Evolutionary conservation across 2,797 vertebrate genomes (phyloP).

Genomic region (Catharus ustulatus): DNA sequence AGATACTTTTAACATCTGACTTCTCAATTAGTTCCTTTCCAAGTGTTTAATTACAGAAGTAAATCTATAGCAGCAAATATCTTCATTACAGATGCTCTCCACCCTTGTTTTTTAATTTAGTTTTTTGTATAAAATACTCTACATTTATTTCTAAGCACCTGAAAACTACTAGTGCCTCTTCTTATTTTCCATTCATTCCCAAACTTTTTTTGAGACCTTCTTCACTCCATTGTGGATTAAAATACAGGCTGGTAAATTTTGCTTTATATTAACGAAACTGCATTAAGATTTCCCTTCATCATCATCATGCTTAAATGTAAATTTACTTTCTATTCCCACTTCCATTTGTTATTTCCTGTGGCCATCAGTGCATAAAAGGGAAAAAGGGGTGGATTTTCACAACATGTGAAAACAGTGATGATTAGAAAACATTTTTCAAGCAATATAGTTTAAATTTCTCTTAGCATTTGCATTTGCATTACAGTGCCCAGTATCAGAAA

Average conservation of each 20-base stretch:
- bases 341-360: background rate
- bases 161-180: background rate
- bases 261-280: background rate
- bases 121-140: background rate
- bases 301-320: background rate
- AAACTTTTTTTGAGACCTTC: background rate
- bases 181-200: background rate
- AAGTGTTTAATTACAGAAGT: background rate
- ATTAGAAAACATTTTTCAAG: background rate
- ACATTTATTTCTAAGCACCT: background rate
- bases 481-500: background rate
- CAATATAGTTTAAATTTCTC: background rate
- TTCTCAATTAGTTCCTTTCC: background rate
- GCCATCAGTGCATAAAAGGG: background rate
- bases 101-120: background rate
- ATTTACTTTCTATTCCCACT: background rate
- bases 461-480: background rate
- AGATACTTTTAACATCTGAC: background rate
- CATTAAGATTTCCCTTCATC: background rate
- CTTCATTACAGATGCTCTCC: background rate
- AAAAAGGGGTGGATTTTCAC: background rate
- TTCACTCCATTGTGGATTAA: background rate
- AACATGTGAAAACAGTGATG: background rate
- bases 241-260: background rate
- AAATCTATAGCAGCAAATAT: conserved; percentile 1